Base-by-base conservation (phyloP, 2,113 vertebrate genomes). In the Pongo pygmaeus region DNA sequence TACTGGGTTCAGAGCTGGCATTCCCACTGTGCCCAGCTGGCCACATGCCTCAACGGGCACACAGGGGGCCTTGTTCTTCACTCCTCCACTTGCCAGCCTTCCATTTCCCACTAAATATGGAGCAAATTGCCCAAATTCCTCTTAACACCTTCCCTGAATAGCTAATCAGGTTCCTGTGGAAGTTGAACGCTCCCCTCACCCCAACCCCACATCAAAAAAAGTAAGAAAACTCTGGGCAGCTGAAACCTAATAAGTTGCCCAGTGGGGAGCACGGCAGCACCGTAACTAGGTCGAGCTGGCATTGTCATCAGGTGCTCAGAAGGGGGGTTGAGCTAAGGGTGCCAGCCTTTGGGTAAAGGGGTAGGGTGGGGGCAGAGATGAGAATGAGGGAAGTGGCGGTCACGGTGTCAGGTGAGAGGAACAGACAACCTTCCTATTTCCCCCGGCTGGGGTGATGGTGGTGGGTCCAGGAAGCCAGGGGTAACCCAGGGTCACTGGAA, bases 41-140 rank as follows among this genome's bases (percentile, higher is more conserved):
- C 91, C 52, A 22, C 2, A 9, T n/a, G 77, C 91, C 50, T 78
- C 89, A 16, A 20, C 0, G 1, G 94, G 72, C 6, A 23, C 38
- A 17, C 3, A 3, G 2, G 8, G 89, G 80, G 61, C 1, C 80
- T 89, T 89, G 17, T 3, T 88, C 77, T 20, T 35, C 90, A 93
- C 84, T 46, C 27, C 27, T 61, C 86, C 86, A 84, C 7, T 97
- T 97, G 80, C 79, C 86, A 96, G 95, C 32, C 90, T 98, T 97
- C 97, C 78, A 89, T 97, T 97, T 98, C 98, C 90, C 27, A 8
- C 97, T 92, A 97, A 81, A 89, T 90, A 70, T 81, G 14, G 55
- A 98, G 94, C 75, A 94, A 94, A 97, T 94, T 78, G 92, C 96
- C 97, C 91, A 97, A 97, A 91, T 95, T 97, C 97, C 97, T 97